Evolutionary conservation across 2,797 vertebrate species (phyloP).

Genomic region (Buphagus erythrorhynchus): DNA sequence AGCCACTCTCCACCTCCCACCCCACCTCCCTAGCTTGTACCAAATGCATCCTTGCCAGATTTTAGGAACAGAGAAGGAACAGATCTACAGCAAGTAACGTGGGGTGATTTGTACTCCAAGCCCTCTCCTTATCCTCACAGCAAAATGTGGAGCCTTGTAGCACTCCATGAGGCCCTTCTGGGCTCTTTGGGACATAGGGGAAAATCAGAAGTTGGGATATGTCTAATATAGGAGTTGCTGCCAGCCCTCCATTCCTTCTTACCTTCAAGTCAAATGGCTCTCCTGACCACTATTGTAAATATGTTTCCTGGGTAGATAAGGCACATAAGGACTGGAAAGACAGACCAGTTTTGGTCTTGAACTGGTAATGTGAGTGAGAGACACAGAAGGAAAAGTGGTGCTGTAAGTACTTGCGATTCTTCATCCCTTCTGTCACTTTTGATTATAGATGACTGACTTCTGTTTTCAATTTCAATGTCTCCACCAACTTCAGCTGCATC

Average conservation of each 20-base stretch:
- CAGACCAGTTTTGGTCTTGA: not conserved
- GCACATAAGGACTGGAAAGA: not conserved
- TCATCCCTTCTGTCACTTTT: constrained; percentile 19
- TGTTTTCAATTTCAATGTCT: constrained; percentile 42
- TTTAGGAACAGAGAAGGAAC: not conserved
- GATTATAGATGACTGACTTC: not conserved
- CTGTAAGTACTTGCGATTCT: not conserved
- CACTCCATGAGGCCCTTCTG: not conserved
- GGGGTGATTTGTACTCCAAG: not conserved
- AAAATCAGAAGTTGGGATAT: not conserved
- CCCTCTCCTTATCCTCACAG: not conserved
- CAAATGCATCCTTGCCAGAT: not conserved
- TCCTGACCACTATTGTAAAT: not conserved
- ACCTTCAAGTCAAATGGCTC: not conserved
- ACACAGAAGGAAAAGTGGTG: not conserved
- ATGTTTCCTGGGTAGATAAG: not conserved
- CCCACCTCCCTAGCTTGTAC: not conserved
- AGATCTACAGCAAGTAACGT: not conserved
- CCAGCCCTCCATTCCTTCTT: not conserved
- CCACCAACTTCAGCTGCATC: not conserved
- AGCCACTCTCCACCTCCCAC: not conserved
- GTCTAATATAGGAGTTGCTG: not conserved
- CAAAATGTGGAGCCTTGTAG: not conserved
- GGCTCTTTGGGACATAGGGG: not conserved
- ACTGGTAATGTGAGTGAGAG: not conserved